phyloP scores from a whole-genome alignment of 2,888 invertebrate species.

The Agriopis aurantiaria region DNA sequence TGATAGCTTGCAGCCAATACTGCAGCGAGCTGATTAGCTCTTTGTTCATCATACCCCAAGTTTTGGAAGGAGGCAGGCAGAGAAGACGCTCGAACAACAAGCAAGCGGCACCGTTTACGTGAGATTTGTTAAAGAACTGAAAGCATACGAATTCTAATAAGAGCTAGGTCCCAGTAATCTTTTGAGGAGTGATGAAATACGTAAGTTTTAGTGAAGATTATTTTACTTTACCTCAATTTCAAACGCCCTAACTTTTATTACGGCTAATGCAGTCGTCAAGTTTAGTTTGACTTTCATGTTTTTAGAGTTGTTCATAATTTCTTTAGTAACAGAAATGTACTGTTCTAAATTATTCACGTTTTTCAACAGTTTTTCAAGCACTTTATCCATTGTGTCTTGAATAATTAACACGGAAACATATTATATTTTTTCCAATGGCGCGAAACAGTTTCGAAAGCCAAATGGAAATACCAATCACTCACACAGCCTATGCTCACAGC shows the following conservation, averaged over 20 bases:
- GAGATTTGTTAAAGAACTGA: slow-evolving; percentile 71
- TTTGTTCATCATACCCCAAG: slow-evolving; percentile 66
- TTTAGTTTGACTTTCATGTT: slow-evolving; percentile 61
- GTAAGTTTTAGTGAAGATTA: not conserved
- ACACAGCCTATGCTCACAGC: not conserved
- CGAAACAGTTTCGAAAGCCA: slow-evolving; percentile 1
- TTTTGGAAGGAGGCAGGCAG: slow-evolving; percentile 62
- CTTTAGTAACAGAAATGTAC: slow-evolving; percentile 62
- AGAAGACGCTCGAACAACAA: slow-evolving; percentile 64
- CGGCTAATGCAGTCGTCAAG: slow-evolving; percentile 62
- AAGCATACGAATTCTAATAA: slow-evolving; percentile 39
- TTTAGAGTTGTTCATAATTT: slow-evolving; percentile 50
- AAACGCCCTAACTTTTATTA: slow-evolving; percentile 67
- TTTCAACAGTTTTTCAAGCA: slow-evolving; percentile 55
- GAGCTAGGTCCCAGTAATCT: not conserved
- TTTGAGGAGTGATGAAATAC: not conserved
- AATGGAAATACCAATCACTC: too few species aligned
- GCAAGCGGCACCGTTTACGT: slow-evolving; percentile 68
- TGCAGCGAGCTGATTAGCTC: slow-evolving; percentile 64
- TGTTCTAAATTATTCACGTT: slow-evolving; percentile 61
- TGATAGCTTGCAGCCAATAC: slow-evolving; percentile 71
- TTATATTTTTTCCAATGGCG: not conserved
- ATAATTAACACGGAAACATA: not conserved
- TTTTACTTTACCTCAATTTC: slow-evolving; percentile 68
- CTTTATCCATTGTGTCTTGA: slow-evolving; percentile 60